Evolutionary conservation across 2,888 invertebrate species (phyloP).

Genomic region (Operophtera brumata): DNA sequence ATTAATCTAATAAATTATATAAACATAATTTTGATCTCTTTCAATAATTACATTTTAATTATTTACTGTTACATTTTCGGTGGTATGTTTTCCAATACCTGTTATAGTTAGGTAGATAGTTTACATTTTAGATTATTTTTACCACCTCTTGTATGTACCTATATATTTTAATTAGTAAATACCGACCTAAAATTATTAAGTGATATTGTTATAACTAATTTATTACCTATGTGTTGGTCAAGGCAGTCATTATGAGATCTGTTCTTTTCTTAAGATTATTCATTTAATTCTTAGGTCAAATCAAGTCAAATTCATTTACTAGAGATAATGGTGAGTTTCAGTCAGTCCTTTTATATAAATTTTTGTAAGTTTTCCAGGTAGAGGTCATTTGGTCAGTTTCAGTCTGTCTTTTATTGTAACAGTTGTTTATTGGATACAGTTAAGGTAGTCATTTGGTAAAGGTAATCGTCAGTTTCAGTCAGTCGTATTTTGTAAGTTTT

Average conservation of each 20-base stretch:
- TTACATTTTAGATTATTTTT: not conserved
- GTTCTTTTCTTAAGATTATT: not conserved
- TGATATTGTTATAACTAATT: not conserved
- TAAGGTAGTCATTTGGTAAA: too few relatives aligned
- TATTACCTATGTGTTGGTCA: not conserved
- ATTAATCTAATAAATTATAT: not conserved
- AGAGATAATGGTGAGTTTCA: not conserved
- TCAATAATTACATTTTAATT: not conserved
- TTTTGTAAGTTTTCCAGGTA: too few relatives aligned
- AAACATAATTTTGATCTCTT: not conserved
- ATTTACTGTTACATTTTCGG: not conserved
- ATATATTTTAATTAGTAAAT: not conserved
- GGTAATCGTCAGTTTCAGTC: too few relatives aligned
- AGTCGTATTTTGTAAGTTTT: too few relatives aligned
- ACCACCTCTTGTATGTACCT: not conserved
- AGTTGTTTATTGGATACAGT: too few relatives aligned
- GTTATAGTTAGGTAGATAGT: not conserved
- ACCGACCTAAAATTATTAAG: not conserved
- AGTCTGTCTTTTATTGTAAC: too few relatives aligned
- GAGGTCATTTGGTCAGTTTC: too few relatives aligned
- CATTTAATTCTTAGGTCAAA: not conserved
- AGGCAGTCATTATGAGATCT: conserved; percentile 4
- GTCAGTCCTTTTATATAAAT: not conserved
- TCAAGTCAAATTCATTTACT: not conserved
- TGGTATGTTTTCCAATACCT: not conserved